phyloP scores from a whole-genome alignment of 2,888 invertebrate species.

The Fragum sueziense region DNA sequence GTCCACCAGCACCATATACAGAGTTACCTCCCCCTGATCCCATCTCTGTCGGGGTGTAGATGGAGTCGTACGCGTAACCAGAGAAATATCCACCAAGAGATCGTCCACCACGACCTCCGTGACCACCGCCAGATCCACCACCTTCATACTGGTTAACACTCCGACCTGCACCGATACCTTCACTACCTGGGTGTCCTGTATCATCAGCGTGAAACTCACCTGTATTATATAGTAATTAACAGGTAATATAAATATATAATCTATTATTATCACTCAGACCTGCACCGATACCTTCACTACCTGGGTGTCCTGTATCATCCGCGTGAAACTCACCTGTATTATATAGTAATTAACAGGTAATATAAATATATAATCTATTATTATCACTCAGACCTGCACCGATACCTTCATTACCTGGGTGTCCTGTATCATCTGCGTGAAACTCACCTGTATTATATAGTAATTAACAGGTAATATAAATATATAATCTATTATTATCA shows the following conservation, averaged over 20 bases:
- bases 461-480: too few relatives aligned
- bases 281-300: constrained; percentile 64
- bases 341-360: too few relatives aligned
- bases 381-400: constrained; percentile 62
- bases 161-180: constrained; percentile 66
- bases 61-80: constrained; percentile 67
- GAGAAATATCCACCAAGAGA: constrained; percentile 64
- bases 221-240: too few relatives aligned
- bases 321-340: constrained; percentile 75
- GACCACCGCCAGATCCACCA: constrained; percentile 72
- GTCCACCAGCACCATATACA: constrained; percentile 57
- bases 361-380: too few relatives aligned
- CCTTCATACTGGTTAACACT: constrained; percentile 46
- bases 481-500: too few relatives aligned
- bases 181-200: constrained; percentile 65
- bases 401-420: constrained; percentile 62
- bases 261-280: constrained; percentile 60
- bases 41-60: constrained; percentile 60
- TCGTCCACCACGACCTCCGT: constrained; percentile 72
- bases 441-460: constrained; percentile 75
- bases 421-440: constrained; percentile 72
- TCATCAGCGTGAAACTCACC: constrained; percentile 73
- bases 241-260: too few relatives aligned
- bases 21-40: constrained; percentile 71
- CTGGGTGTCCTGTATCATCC: constrained; percentile 68